These are phyloP conservation scores for Lymantria monacha DNA, from an alignment of 2,888 invertebrate species.

Conservation along the genomic window DNA sequence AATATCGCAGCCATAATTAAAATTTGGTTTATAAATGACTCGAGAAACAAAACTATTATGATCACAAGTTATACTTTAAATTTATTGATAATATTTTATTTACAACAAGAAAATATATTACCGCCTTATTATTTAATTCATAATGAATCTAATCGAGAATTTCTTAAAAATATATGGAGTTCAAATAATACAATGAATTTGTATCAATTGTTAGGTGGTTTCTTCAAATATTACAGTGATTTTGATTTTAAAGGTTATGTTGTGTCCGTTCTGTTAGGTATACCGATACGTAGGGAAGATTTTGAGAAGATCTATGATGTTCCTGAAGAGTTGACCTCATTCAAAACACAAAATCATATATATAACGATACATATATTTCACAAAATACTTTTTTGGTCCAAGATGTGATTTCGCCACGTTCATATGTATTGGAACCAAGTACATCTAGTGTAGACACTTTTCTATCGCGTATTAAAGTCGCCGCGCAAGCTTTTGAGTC, in stretches of 20 bases:
- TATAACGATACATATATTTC: not conserved
- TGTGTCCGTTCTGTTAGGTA: slow-evolving; percentile 31
- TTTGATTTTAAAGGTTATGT: slow-evolving; percentile 20
- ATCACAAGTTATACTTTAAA: slow-evolving; percentile 1
- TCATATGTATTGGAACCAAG: not conserved
- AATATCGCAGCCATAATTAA: slow-evolving; percentile 3
- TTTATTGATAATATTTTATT: slow-evolving; percentile 20
- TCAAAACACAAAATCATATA: not conserved
- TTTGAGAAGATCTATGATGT: slow-evolving; percentile 1
- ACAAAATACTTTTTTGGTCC: not conserved
- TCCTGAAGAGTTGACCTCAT: slow-evolving; percentile 7
- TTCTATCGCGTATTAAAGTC: not conserved
- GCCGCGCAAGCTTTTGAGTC: not conserved
- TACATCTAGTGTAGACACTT: not conserved
- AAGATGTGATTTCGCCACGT: slow-evolving; percentile 2
- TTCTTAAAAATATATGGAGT: not conserved
- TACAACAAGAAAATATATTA: slow-evolving; percentile 16
- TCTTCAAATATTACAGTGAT: slow-evolving; percentile 25
- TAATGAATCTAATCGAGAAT: not conserved
- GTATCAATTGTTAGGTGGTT: slow-evolving; percentile 24
- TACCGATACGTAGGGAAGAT: slow-evolving; percentile 3
- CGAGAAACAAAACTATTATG: not conserved
- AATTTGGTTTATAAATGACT: slow-evolving; percentile 3
- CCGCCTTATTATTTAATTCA: slow-evolving; percentile 1
- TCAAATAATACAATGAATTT: slow-evolving; percentile 4